Conservation (phyloP, 2,888 invertebrate genomes). For the Drosophila maculinotata region DNA sequence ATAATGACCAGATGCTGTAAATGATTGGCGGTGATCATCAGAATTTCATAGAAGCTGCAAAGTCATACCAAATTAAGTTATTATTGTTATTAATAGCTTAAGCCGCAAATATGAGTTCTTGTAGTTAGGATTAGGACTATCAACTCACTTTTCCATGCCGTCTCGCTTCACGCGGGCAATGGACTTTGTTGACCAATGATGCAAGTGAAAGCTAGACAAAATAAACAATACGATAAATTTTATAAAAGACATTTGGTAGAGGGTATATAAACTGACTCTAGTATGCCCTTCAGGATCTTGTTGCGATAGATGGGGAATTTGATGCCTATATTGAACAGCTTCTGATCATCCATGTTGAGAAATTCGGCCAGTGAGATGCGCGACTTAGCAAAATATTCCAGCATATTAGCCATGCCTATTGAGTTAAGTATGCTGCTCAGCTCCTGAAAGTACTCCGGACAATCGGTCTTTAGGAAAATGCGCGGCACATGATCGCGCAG, state of each 20-base stretch:
- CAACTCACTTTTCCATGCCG: conserved; percentile 59
- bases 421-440: conserved; percentile 76
- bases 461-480: conserved; percentile 82
- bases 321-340: conserved; percentile 78
- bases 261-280: conserved; percentile 81
- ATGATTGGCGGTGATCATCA: conserved; percentile 83
- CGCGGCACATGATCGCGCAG: conserved; percentile 83
- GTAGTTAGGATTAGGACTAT: too few species aligned
- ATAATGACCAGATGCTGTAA: conserved; percentile 82
- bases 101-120: too few species aligned
- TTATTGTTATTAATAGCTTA: too few species aligned
- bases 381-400: conserved; percentile 80
- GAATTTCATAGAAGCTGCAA: conserved; percentile 83
- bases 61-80: neutral
- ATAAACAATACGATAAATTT: too few species aligned
- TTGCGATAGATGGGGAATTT: conserved; percentile 79
- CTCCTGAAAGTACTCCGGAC: conserved; percentile 85
- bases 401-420: conserved; percentile 69
- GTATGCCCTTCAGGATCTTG: conserved; percentile 81
- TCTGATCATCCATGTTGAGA: conserved; percentile 78
- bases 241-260: too few species aligned
- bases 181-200: conserved; percentile 83
- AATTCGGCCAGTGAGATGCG: conserved; percentile 79
- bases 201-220: conserved; percentile 83
- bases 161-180: conserved; percentile 74